Conservation (phyloP, 2,113 vertebrate species). For the Eleginops maclovinus region DNA sequence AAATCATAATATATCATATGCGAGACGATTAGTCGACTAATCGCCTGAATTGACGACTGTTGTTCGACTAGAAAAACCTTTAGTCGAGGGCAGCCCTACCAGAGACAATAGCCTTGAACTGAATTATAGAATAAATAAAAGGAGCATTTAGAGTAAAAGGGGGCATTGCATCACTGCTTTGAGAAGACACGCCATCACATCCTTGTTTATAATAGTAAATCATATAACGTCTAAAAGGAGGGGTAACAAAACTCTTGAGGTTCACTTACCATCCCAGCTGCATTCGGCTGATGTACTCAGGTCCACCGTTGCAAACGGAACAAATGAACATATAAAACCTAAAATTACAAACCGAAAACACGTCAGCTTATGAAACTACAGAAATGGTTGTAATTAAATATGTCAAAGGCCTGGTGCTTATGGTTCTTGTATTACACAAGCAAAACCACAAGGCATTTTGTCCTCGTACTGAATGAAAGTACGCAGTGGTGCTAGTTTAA, state of each 20-base stretch:
- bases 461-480: too few relatives aligned
- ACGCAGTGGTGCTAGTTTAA: too few relatives aligned
- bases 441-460: not conserved
- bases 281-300: conserved; percentile 97
- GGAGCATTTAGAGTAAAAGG: not conserved
- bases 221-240: not conserved
- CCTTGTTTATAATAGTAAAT: not conserved
- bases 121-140: not conserved
- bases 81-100: too few relatives aligned
- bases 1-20: too few relatives aligned
- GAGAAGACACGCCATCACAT: not conserved
- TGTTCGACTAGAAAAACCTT: too few relatives aligned
- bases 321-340: conserved; percentile 99
- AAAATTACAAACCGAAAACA: conserved; percentile 49
- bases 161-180: not conserved
- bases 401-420: not conserved
- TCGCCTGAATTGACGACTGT: too few relatives aligned
- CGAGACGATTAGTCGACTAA: too few relatives aligned
- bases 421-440: not conserved
- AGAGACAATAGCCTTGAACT: not conserved
- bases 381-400: not conserved
- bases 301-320: conserved; percentile 98
- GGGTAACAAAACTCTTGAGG: not conserved
- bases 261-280: conserved; percentile 93
- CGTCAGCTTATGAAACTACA: not conserved